phyloP scores from a whole-genome alignment of 2,797 vertebrate species.

The Champsocephalus gunnari region DNA sequence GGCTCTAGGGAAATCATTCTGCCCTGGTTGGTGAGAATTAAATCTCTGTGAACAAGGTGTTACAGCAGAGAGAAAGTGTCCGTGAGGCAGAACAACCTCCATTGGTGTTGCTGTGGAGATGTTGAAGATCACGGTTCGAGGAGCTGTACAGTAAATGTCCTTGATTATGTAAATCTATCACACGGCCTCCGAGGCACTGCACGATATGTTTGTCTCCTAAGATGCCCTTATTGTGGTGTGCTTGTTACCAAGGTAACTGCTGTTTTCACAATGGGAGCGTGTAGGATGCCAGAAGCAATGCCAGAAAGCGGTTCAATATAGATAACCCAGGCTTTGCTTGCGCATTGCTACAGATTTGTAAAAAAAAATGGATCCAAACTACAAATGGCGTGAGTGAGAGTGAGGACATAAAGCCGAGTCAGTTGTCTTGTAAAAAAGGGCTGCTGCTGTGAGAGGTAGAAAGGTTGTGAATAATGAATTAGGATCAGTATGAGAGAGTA shows the following conservation, averaged over 20 bases:
- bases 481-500: slow-evolving; percentile 61
- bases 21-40: slow-evolving; percentile 13
- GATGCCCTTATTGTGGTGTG: slow-evolving; percentile 82
- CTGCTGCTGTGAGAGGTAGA: slow-evolving; percentile 51
- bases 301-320: slow-evolving; percentile 77
- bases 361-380: slow-evolving; percentile 54
- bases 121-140: slow-evolving; percentile 56
- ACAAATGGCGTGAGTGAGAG: slow-evolving; percentile 58
- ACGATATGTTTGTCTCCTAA: slow-evolving; percentile 79
- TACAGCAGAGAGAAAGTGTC: slow-evolving; percentile 19
- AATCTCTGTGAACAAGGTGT: slow-evolving; percentile 6
- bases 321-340: slow-evolving; percentile 72
- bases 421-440: slow-evolving; percentile 35
- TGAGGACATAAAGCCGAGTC: slow-evolving; percentile 45
- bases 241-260: slow-evolving; percentile 86
- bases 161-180: slow-evolving; percentile 82
- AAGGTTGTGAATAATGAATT: slow-evolving; percentile 79
- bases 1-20: slow-evolving; percentile 18
- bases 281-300: slow-evolving; percentile 82
- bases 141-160: slow-evolving; percentile 78
- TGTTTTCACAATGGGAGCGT: slow-evolving; percentile 85
- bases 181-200: slow-evolving; percentile 67
- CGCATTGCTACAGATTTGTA: slow-evolving; percentile 62
- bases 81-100: slow-evolving; percentile 35
- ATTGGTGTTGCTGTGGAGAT: slow-evolving; percentile 65